phyloP scores from a whole-genome alignment of 2,113 vertebrate genomes.

The Campylomormyrus numenius region DNA sequence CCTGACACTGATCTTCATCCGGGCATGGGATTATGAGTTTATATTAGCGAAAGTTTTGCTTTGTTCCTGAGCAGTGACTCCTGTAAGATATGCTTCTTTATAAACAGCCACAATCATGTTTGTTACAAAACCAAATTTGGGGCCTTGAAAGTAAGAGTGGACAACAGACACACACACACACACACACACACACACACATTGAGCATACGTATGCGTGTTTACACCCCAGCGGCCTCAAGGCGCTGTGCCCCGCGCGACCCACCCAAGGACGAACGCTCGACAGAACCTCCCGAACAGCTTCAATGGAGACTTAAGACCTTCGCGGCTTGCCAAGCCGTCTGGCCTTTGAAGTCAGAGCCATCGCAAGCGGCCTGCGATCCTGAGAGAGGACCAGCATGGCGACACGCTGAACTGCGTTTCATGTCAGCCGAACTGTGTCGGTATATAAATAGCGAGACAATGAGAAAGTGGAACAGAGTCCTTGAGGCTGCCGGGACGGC shows the following conservation, averaged over 20 bases:
- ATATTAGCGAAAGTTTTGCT: not conserved
- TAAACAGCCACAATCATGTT: not conserved
- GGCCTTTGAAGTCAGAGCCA: constrained; percentile 61
- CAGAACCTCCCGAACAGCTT: constrained; percentile 43
- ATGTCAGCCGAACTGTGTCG: constrained; percentile 48
- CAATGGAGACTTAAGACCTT: constrained; percentile 53
- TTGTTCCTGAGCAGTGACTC: not conserved
- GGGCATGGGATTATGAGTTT: not conserved
- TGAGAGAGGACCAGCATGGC: constrained; percentile 43
- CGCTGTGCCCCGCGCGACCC: constrained; percentile 45
- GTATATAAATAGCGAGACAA: constrained; percentile 54
- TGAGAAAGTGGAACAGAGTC: constrained; percentile 31
- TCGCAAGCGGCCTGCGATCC: constrained; percentile 47
- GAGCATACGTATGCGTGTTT: not conserved
- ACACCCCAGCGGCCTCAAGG: constrained; percentile 1
- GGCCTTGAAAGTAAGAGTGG: not conserved
- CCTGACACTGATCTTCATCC: not conserved
- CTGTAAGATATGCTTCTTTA: not conserved
- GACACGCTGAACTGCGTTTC: constrained; percentile 42
- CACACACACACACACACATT: not conserved
- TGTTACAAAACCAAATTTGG: not conserved
- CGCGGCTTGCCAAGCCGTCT: constrained; percentile 49
- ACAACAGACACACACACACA: not conserved
- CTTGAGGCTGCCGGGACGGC: constrained; percentile 9
- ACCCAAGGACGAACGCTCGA: constrained; percentile 46